Conservation (phyloP, 2,888 invertebrate species). For the Invenusta paracnida region DNA sequence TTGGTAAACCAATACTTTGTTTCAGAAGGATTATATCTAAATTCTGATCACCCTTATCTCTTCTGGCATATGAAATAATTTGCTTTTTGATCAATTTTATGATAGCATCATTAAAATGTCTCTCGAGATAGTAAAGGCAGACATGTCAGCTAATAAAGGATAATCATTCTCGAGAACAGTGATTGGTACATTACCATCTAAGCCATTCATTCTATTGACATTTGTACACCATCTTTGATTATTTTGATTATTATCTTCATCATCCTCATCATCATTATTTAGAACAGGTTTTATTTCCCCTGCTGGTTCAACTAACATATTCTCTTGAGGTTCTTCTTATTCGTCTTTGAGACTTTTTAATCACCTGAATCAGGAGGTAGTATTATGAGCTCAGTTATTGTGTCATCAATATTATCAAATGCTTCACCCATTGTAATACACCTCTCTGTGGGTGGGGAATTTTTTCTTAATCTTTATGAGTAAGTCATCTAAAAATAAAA, state of each 20-base stretch:
- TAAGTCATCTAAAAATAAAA: constrained; percentile 3
- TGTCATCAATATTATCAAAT: background rate
- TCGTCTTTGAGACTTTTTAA: constrained; percentile 1
- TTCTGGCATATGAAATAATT: constrained; percentile 14
- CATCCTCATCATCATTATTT: background rate
- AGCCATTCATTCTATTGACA: background rate
- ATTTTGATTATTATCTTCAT: background rate
- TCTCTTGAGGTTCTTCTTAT: background rate
- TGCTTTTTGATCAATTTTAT: constrained; percentile 20
- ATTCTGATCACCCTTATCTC: constrained; percentile 16
- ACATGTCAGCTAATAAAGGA: constrained; percentile 7
- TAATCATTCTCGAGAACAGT: constrained; percentile 20
- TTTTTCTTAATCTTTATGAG: background rate
- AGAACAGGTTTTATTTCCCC: constrained; percentile 5
- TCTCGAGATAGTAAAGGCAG: background rate
- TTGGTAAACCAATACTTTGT: constrained; percentile 11
- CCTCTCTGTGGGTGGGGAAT: background rate
- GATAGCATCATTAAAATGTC: background rate
- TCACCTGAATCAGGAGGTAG: constrained; percentile 6
- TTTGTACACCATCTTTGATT: constrained; percentile 20
- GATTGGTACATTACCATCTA: constrained; percentile 17
- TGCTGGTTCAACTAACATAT: background rate
- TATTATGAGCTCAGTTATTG: background rate
- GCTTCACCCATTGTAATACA: constrained; percentile 27
- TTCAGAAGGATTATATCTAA: background rate